Conservation (phyloP, 2,797 vertebrate genomes). For the Semotilus atromaculatus region DNA sequence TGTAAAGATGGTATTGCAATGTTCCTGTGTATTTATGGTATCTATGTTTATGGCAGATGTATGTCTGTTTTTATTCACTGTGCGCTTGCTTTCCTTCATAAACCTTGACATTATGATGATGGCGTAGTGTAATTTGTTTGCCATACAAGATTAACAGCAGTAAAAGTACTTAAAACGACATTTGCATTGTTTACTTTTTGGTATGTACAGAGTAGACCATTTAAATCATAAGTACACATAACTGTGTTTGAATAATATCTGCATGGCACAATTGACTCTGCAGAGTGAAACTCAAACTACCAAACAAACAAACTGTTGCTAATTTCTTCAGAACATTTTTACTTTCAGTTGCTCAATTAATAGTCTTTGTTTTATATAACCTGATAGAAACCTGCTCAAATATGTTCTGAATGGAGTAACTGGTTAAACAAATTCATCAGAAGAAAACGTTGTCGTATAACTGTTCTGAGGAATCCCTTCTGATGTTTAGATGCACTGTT, state of each 20-base stretch:
- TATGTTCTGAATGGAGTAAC: not conserved
- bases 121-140: not conserved
- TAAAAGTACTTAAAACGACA: not conserved
- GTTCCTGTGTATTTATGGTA: not conserved
- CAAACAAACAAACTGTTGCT: not conserved
- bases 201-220: not conserved
- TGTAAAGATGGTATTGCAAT: not conserved
- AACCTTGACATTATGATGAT: not conserved
- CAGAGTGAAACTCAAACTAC: not conserved
- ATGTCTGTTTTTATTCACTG: not conserved
- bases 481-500: not conserved
- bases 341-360: too few relatives aligned
- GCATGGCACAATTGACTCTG: not conserved
- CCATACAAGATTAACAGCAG: not conserved
- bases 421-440: too few relatives aligned
- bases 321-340: not conserved
- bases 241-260: not conserved
- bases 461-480: fast-evolving
- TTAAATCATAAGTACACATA: too few relatives aligned
- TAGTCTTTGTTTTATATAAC: not conserved
- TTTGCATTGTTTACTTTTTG: not conserved
- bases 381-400: not conserved
- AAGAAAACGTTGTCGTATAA: not conserved
- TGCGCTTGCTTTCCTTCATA: not conserved
- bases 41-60: not conserved